These are phyloP conservation scores for Leucoraja erinaceus DNA, from an alignment of 2,113 vertebrate genomes.

Conservation along the genomic window DNA sequence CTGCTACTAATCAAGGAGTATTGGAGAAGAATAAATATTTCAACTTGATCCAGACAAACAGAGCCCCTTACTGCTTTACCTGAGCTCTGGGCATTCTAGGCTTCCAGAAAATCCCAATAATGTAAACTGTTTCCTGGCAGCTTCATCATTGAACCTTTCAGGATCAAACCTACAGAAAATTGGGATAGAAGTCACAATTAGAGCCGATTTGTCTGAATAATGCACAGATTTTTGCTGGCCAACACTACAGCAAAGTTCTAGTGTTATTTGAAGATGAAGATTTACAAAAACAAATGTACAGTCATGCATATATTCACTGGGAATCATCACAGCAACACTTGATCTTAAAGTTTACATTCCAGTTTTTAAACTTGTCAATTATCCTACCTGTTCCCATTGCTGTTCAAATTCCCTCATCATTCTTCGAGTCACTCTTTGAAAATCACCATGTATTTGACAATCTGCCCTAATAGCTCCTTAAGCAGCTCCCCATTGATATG, in stretches of 20 bases:
- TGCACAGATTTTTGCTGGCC: background rate
- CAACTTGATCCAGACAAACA: background rate
- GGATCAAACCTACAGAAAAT: conserved; percentile 73
- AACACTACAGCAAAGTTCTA: no score
- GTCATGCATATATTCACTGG: background rate
- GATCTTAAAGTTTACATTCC: no score
- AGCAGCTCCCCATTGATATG: no score
- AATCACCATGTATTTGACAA: no score
- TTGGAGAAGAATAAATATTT: background rate
- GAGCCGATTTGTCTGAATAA: background rate
- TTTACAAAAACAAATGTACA: no score
- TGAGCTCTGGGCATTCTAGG: conserved; percentile 83
- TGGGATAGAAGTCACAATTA: background rate
- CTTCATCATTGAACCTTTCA: conserved; percentile 77
- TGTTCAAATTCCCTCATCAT: no score
- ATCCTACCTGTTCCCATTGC: no score
- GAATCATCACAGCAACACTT: background rate
- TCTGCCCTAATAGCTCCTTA: no score
- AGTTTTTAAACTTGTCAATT: no score
- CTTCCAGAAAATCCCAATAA: conserved; percentile 85
- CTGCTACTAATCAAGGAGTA: background rate
- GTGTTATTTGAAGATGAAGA: no score
- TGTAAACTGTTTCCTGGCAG: conserved; percentile 69
- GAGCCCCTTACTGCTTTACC: conserved; percentile 55
- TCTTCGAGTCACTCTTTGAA: no score